Percentiles rank a stretch among this genome's conserved stretches.
phyloP scores from a whole-genome alignment of 1,140 invertebrate species.

The Brachionus paranguensis region DNA sequence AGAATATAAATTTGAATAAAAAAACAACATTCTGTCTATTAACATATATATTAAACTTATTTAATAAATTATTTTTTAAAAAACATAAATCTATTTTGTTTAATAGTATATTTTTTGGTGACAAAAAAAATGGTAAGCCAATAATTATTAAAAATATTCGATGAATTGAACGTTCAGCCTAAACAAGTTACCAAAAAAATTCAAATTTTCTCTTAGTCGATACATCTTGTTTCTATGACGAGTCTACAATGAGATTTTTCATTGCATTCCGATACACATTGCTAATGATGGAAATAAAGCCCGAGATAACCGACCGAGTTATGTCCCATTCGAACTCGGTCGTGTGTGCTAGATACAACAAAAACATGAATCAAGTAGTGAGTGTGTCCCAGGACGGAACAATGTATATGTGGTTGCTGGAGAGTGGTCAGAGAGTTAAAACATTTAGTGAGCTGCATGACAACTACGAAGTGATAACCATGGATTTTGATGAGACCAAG shows the following conservation, averaged over 20 bases:
- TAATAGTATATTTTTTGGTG: no score
- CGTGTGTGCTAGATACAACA: slow-evolving; percentile 50
- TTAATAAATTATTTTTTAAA: no score
- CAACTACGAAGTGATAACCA: slow-evolving; percentile 50
- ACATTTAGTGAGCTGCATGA: slow-evolving; percentile 50
- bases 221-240: slow-evolving; percentile 50
- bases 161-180: no score
- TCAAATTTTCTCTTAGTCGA: slow-evolving; percentile 43
- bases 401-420: slow-evolving; percentile 53
- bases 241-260: slow-evolving; percentile 47
- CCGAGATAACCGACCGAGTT: slow-evolving; percentile 49
- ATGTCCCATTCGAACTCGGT: slow-evolving; percentile 54
- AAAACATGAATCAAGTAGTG: slow-evolving; percentile 51
- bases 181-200: no score
- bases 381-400: slow-evolving; percentile 52
- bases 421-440: slow-evolving; percentile 56
- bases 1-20: no score
- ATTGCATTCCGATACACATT: slow-evolving; percentile 53
- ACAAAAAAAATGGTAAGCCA: no score
- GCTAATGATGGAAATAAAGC: slow-evolving; percentile 53
- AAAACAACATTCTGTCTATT: no score
- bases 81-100: no score
- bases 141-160: no score
- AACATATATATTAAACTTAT: no score
- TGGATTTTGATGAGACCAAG: slow-evolving; percentile 50